phyloP scores from a whole-genome alignment of 2,888 invertebrate genomes.

The Teleogryllus oceanicus region DNA sequence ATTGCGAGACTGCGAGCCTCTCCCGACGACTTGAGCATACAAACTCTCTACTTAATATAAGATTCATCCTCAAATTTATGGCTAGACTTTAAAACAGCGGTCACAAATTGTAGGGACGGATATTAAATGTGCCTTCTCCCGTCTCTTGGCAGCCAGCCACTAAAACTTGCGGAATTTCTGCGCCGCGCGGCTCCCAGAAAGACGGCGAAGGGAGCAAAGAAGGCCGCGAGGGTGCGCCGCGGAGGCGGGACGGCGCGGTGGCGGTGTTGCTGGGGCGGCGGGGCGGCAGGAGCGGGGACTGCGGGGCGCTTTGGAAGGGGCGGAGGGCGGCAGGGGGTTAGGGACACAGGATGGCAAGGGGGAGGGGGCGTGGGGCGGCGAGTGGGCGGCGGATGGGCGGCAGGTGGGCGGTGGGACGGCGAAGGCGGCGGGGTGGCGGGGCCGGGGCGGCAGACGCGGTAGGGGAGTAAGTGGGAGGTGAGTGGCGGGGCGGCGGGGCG shows the following conservation, averaged over 20 bases:
- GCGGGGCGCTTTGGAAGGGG: background rate
- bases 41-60: constrained; percentile 30
- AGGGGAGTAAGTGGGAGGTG: too few relatives aligned
- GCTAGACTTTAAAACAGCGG: constrained; percentile 31
- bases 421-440: too few relatives aligned
- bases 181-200: background rate
- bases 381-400: too few relatives aligned
- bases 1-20: constrained; percentile 21
- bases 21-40: constrained; percentile 22
- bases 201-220: background rate
- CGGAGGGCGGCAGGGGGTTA: background rate
- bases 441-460: too few relatives aligned
- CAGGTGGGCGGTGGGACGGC: too few relatives aligned
- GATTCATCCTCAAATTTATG: constrained; percentile 30
- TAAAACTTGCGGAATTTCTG: background rate
- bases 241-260: background rate
- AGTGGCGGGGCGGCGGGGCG: too few relatives aligned
- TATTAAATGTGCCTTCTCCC: constrained; percentile 31
- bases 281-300: too few relatives aligned
- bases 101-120: constrained; percentile 31
- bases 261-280: background rate
- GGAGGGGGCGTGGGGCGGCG: background rate
- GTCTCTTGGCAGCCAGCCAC: constrained; percentile 6
- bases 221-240: background rate
- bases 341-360: background rate